Evolutionary conservation across 1,140 invertebrate species (phyloP).

Genomic region (Brachionus angularis): DNA sequence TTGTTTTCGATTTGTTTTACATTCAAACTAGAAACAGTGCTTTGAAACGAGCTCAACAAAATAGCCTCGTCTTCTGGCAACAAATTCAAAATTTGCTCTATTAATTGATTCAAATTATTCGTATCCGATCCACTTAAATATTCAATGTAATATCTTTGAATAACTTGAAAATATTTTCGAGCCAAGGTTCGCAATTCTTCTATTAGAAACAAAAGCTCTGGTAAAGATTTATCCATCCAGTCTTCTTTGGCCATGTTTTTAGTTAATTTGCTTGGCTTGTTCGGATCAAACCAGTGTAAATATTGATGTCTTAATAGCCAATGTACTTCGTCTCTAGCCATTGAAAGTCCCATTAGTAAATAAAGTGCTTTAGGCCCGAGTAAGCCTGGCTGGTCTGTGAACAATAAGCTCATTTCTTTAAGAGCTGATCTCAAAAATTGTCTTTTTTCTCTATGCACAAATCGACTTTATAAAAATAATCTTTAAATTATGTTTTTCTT

Average conservation of each 20-base stretch:
- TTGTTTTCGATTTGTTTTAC: constrained; percentile 96
- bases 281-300: constrained; percentile 73
- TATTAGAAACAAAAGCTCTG: constrained; percentile 95
- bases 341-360: constrained; percentile 89
- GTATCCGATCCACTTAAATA: constrained; percentile 93
- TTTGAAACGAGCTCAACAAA: constrained; percentile 86
- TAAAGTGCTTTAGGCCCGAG: constrained; percentile 72
- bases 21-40: constrained; percentile 70
- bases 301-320: constrained; percentile 82
- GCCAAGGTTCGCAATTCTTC: constrained; percentile 86
- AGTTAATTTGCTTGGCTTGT: constrained; percentile 63
- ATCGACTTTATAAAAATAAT: constrained; percentile 61
- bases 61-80: constrained; percentile 85
- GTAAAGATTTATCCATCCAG: constrained; percentile 69
- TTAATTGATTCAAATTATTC: constrained; percentile 80
- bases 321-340: constrained; percentile 89
- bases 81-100: constrained; percentile 63
- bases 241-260: constrained; percentile 54
- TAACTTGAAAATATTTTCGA: constrained; percentile 69
- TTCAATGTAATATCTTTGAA: constrained; percentile 95
- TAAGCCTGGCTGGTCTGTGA: constrained; percentile 94
- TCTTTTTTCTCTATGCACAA: constrained; percentile 83
- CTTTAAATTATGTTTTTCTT: background rate
- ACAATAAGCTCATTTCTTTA: constrained; percentile 86
- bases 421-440: constrained; percentile 92